These are phyloP conservation scores for Propithecus deckenii DNA, from an alignment of 2,797 vertebrate genomes.

Conservation along the genomic window DNA sequence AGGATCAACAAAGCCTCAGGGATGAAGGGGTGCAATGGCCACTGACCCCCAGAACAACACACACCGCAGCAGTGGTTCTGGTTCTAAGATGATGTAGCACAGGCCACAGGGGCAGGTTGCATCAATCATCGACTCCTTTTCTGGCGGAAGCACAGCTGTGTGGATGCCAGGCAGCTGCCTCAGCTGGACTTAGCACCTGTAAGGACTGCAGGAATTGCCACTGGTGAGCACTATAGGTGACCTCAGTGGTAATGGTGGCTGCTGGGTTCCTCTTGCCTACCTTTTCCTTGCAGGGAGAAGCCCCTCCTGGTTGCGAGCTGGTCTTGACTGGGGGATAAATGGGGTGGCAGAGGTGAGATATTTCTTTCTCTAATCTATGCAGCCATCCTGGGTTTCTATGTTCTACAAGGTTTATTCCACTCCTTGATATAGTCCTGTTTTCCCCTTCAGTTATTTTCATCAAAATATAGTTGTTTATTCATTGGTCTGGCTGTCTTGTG, in stretches of 20 bases:
- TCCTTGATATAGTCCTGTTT: neutral
- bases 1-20: neutral
- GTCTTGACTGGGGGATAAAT: neutral
- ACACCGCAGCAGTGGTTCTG: neutral
- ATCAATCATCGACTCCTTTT: neutral
- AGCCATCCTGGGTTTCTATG: neutral
- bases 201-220: neutral
- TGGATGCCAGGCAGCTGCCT: neutral
- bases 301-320: neutral
- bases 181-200: neutral
- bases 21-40: neutral
- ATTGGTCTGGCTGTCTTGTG: neutral
- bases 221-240: neutral
- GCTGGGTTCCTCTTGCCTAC: neutral
- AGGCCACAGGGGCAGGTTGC: neutral
- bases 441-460: neutral
- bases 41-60: neutral
- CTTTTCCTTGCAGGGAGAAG: neutral
- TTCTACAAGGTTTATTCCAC: neutral
- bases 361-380: neutral
- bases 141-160: neutral
- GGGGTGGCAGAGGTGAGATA: neutral
- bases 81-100: neutral
- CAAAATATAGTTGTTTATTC: neutral
- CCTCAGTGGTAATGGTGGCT: neutral